Percentiles rank a stretch among this genome's conserved stretches.
Evolutionary conservation across 2,888 invertebrate species (phyloP).

Genomic region (Oscheius onirici): DNA sequence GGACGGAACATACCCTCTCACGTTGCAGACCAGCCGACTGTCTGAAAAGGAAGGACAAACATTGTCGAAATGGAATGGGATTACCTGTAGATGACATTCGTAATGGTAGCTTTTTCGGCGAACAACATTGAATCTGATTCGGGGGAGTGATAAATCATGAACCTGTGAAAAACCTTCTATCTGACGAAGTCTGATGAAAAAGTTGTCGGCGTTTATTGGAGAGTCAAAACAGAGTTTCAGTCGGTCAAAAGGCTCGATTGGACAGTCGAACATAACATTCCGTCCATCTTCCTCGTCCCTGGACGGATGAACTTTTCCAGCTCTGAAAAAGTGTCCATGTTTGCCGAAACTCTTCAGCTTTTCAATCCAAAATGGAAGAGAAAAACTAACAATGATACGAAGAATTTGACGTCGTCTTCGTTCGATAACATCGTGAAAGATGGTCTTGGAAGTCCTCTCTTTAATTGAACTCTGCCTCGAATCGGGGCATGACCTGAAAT

Average conservation of each 20-base stretch:
- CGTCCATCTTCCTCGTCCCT: not conserved
- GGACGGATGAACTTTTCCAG: not conserved
- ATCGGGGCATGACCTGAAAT: not conserved
- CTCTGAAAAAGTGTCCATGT: not conserved
- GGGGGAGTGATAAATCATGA: not conserved
- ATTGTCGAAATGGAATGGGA: not conserved
- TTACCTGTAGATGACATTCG: slow-evolving; percentile 12
- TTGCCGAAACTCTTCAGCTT: no score
- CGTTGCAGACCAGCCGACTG: not conserved
- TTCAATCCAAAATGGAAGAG: not conserved
- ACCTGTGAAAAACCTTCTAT: not conserved
- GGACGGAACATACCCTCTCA: not conserved
- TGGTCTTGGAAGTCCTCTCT: not conserved
- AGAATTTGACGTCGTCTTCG: not conserved
- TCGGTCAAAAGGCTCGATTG: slow-evolving; percentile 11
- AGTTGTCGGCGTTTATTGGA: not conserved
- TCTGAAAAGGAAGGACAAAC: slow-evolving; percentile 15
- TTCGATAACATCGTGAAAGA: not conserved
- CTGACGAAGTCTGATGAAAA: not conserved
- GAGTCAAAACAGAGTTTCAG: slow-evolving; percentile 9
- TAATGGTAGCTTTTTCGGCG: not conserved
- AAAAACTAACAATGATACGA: slow-evolving; percentile 9
- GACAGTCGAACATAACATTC: slow-evolving; percentile 4
- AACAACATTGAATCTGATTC: not conserved
- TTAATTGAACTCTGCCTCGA: not conserved